phyloP scores from a whole-genome alignment of 1,140 invertebrate species.

The Luehdorfia chinensis region DNA sequence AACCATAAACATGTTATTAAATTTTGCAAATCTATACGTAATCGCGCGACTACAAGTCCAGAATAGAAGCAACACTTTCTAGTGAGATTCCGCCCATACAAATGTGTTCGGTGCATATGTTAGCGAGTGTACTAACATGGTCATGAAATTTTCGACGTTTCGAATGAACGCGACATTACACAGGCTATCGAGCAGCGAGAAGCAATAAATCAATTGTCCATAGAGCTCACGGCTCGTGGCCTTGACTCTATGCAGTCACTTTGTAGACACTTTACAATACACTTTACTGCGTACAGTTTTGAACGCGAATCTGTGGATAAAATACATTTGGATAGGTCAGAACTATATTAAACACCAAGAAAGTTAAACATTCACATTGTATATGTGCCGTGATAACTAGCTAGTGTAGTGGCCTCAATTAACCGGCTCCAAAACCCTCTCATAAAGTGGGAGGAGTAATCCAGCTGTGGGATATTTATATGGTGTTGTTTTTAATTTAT shows the following conservation, averaged over 20 bases:
- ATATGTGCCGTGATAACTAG: no score
- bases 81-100: not conserved
- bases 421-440: no score
- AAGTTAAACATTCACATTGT: no score
- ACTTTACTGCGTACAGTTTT: conserved; percentile 2
- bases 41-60: not conserved
- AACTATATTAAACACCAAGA: no score
- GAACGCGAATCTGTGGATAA: conserved; percentile 7
- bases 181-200: not conserved
- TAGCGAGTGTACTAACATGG: not conserved
- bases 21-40: no score
- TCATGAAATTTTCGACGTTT: not conserved
- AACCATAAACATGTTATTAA: no score
- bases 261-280: not conserved
- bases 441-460: no score
- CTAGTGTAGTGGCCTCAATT: no score
- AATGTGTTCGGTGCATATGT: not conserved
- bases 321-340: no score
- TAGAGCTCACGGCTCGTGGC: not conserved
- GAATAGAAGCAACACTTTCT: not conserved
- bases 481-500: no score
- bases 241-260: not conserved
- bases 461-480: no score
- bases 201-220: not conserved
- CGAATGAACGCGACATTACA: no score